These are phyloP conservation scores for Metopia argyrocephala DNA, from an alignment of 2,888 invertebrate species.

Conservation along the genomic window DNA sequence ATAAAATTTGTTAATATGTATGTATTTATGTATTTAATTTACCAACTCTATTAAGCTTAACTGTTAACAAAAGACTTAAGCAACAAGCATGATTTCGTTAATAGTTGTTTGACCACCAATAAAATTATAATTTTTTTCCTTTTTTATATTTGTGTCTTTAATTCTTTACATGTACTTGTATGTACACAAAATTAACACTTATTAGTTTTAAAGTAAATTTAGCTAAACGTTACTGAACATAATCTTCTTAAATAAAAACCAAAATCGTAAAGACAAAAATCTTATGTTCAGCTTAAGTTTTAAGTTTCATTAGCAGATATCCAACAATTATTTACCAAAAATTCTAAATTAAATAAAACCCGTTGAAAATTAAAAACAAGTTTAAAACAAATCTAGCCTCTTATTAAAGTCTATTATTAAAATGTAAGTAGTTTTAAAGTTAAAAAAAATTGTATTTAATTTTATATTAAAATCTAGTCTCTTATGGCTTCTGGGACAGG, in stretches of 20 bases:
- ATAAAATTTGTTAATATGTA: too few species aligned
- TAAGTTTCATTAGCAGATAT: neutral
- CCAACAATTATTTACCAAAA: too few species aligned
- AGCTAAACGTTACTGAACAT: slow-evolving; percentile 26
- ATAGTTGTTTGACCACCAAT: slow-evolving; percentile 15
- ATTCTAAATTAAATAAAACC: slow-evolving; percentile 14
- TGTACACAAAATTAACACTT: slow-evolving; percentile 11
- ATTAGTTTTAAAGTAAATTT: slow-evolving; percentile 24
- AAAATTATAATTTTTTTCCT: neutral
- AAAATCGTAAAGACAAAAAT: neutral
- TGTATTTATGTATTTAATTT: too few species aligned
- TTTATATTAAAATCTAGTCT: too few species aligned
- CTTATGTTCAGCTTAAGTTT: slow-evolving; percentile 4
- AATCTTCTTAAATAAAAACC: slow-evolving; percentile 28
- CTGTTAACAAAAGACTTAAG: neutral
- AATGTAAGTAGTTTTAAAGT: too few species aligned
- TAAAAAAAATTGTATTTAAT: too few species aligned
- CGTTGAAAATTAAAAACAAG: too few species aligned
- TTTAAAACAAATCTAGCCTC: too few species aligned
- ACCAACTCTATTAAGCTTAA: too few species aligned
- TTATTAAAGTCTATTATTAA: too few species aligned
- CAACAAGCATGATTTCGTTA: neutral
- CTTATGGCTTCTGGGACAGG: slow-evolving; percentile 9
- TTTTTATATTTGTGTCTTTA: slow-evolving; percentile 33
- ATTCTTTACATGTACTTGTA: too few species aligned